Base-by-base conservation (phyloP, 2,888 invertebrate species). In the Drosophila macrothrix region DNA sequence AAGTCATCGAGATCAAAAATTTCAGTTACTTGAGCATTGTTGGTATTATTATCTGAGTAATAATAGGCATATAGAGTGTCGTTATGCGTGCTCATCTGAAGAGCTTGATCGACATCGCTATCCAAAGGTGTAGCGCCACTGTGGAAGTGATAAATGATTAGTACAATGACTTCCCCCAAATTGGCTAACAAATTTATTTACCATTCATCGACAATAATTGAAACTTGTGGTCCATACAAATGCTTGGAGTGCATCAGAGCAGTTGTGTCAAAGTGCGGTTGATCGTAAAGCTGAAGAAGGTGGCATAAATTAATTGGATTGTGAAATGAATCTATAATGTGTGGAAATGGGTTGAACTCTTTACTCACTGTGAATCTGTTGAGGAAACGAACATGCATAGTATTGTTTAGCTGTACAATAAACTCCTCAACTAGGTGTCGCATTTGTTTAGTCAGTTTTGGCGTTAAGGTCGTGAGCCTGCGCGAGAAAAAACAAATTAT, bases 41-140 rank as follows among this genome's bases (percentile, higher is more conserved):
- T 97, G 88, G 97, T 95, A 52, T 84, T 86, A 84, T 96, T 96
- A 92, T 98, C 98, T 92, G 97, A 95, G 92, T 98, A 98, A 94
- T 98, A 98, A 94, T 97, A 98, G 0, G 97, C 96, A 94, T 98
- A 97, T n/a, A 93, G 94, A 0, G 98, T 96, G 83, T 98, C 98
- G 90, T 98, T 97, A 84, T 97, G 96, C 53, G 96, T 94, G 62
- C 98, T 97, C 83, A 97, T 97, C 93, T 95, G 95, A 55, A 96
- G 94, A 80, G 96, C 95, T 91, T 96, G 96, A 78, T 96, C 96
- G 50, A 92, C 92, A 79, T 94, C 94, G 61, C 86, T 88, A 81
- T 93, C 91, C 10, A 92, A 92, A 90, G 88, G 92, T 10, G 88
- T 84, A 22, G 92, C 92, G 28, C 92, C 93, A 78, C 93, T 92